Percentiles rank a stretch among this genome's conserved stretches.
Evolutionary conservation across 2,888 invertebrate species (phyloP).

Genomic region (Prosapia bicincta): DNA sequence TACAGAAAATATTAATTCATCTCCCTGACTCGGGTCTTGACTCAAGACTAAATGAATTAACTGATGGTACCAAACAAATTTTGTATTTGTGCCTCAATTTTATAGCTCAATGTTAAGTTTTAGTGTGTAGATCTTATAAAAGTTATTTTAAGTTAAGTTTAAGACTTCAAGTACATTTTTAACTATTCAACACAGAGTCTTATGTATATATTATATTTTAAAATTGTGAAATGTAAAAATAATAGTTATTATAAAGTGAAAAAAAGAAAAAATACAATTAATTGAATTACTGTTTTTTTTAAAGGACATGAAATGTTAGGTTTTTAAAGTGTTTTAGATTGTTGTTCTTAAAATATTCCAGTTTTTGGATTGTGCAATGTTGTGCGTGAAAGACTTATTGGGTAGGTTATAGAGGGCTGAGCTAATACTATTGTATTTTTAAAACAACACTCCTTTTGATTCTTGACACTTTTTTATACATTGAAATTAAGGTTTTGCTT

Average conservation of each 20-base stretch:
- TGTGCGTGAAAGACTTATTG: neutral
- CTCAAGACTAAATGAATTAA: too few relatives aligned
- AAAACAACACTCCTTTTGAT: too few relatives aligned
- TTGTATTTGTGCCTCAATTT: neutral
- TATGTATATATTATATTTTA: neutral
- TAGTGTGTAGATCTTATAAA: too few relatives aligned
- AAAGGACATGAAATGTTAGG: neutral
- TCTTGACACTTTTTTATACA: too few relatives aligned
- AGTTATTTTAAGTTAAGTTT: neutral
- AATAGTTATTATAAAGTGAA: neutral
- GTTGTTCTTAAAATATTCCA: neutral
- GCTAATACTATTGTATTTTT: neutral
- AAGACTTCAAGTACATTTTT: neutral
- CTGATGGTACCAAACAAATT: neutral
- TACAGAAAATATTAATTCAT: too few relatives aligned
- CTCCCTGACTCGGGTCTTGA: too few relatives aligned
- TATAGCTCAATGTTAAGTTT: neutral
- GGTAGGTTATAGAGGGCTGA: neutral
- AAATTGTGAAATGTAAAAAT: neutral
- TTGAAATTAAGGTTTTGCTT: too few relatives aligned
- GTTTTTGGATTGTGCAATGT: neutral
- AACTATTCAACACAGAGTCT: neutral
- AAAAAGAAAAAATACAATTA: neutral
- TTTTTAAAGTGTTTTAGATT: conserved; percentile 2
- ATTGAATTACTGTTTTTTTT: neutral